These are phyloP conservation scores for Microplitis mediator DNA, from an alignment of 1,140 invertebrate genomes.

Conservation along the genomic window DNA sequence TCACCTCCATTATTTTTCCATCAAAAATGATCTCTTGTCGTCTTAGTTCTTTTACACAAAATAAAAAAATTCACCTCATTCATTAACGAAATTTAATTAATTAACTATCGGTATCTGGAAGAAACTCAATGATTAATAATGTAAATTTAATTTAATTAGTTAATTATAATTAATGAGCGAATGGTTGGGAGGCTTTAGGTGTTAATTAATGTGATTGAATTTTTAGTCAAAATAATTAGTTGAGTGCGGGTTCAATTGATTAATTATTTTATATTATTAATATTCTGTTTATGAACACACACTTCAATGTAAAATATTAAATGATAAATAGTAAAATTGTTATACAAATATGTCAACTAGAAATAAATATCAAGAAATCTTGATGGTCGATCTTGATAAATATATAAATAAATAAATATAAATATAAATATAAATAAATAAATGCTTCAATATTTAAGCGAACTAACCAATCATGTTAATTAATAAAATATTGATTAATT, in stretches of 20 bases:
- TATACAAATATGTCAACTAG: too few species aligned
- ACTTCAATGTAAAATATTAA: slow-evolving; percentile 4
- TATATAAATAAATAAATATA: background rate
- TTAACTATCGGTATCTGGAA: too few species aligned
- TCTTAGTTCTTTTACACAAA: background rate
- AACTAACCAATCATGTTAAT: background rate
- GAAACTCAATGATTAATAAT: too few species aligned
- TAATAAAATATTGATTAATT: background rate
- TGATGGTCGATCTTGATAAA: background rate
- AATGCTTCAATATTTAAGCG: background rate
- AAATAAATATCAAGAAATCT: background rate
- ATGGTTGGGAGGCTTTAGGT: too few species aligned
- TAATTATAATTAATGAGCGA: too few species aligned
- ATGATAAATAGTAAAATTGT: too few species aligned
- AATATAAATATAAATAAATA: background rate
- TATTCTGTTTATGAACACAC: background rate
- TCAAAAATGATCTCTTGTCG: background rate
- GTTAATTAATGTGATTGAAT: background rate
- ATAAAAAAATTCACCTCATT: background rate
- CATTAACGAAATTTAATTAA: too few species aligned
- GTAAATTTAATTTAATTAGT: too few species aligned
- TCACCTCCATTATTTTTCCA: background rate
- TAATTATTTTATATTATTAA: background rate
- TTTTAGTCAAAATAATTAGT: background rate
- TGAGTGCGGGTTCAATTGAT: background rate